A percentile compares a stretch with the other conserved stretches of the same genome.
These are phyloP conservation scores for Himantopus leucocephalus DNA, from an alignment of 2,113 vertebrate genomes.

Conservation along the genomic window DNA sequence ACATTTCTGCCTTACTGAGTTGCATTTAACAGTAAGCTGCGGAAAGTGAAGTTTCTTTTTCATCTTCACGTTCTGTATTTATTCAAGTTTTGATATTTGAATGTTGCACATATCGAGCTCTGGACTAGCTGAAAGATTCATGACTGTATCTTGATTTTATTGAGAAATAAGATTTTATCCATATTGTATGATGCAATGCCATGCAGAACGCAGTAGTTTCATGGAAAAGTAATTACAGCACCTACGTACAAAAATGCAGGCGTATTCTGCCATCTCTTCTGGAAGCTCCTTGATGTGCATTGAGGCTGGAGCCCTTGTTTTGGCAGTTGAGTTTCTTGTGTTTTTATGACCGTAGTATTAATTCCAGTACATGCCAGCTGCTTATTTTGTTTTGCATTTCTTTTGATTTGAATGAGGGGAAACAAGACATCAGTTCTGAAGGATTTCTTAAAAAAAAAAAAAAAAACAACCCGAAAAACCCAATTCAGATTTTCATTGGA, in stretches of 20 bases:
- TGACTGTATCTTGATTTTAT: too few relatives aligned
- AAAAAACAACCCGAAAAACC: too few relatives aligned
- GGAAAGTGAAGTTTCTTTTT: neutral
- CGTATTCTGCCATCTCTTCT: neutral
- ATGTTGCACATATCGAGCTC: neutral
- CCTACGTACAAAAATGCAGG: neutral
- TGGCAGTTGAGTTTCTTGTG: neutral
- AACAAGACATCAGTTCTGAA: neutral
- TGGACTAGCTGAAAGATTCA: neutral
- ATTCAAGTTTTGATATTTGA: neutral
- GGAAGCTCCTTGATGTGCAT: neutral
- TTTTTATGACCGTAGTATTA: neutral
- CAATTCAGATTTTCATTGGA: neutral
- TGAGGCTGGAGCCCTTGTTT: neutral
- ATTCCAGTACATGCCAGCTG: neutral
- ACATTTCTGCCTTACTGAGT: neutral
- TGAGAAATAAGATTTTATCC: neutral
- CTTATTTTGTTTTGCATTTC: neutral
- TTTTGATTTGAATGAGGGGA: neutral
- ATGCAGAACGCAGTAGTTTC: too few relatives aligned
- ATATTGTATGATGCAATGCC: too few relatives aligned
- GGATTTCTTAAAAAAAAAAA: neutral
- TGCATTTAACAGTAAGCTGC: neutral
- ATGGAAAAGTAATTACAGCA: neutral
- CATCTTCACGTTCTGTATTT: neutral